Percentiles rank a stretch among this genome's conserved stretches.
Conservation (phyloP, 2,797 vertebrate species). For the Tokudaia muenninki region DNA sequence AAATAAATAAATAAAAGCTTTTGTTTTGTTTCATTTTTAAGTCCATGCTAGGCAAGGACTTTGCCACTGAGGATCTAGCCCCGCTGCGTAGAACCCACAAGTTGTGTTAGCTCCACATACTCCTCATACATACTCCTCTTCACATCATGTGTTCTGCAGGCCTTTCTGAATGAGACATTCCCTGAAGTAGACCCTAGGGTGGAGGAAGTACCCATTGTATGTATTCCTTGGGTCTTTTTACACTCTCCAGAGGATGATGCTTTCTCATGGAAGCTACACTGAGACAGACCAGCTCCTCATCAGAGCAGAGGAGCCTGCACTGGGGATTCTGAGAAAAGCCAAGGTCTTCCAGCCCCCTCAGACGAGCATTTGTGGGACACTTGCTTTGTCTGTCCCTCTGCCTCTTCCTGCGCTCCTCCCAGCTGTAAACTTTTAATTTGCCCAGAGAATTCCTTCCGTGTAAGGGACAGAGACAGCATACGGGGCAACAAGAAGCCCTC, state of each 20-base stretch:
- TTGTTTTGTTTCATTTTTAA: background rate
- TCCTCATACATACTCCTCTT: background rate
- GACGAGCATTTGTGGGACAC: too few relatives aligned
- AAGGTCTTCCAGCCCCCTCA: background rate
- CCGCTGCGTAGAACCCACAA: background rate
- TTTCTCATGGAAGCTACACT: too few relatives aligned
- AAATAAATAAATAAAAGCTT: background rate
- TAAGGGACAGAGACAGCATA: background rate
- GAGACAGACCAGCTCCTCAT: background rate
- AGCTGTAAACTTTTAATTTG: conserved; percentile 42
- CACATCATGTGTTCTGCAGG: rapidly evolving
- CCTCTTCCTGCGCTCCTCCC: background rate
- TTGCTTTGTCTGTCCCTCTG: background rate
- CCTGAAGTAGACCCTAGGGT: background rate
- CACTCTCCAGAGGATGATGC: background rate
- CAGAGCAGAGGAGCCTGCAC: background rate
- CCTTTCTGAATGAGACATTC: background rate
- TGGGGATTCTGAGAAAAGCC: conserved; percentile 41
- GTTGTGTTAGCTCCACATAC: background rate
- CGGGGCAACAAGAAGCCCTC: background rate
- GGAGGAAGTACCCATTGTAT: rapidly evolving
- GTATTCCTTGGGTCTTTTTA: background rate
- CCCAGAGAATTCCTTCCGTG: background rate
- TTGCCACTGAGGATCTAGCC: background rate
- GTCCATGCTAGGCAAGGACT: background rate